Conservation (phyloP, 1,140 invertebrate species). For the Pseudachorutes palmiensis region DNA sequence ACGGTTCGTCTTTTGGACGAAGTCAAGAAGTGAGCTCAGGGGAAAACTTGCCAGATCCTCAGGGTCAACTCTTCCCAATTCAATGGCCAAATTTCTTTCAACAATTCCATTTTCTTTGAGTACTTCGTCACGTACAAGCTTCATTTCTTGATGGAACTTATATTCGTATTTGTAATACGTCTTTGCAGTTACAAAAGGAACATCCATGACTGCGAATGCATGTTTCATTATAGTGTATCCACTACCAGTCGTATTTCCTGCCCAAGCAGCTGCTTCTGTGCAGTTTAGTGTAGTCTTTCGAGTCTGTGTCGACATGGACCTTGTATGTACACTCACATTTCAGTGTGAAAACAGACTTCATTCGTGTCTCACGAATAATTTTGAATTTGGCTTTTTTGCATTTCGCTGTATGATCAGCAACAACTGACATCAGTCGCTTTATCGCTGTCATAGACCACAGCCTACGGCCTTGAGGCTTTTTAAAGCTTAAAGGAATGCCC, state of each 20-base stretch:
- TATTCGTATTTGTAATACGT: neutral
- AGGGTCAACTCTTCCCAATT: conserved; percentile 21
- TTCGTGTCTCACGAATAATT: neutral
- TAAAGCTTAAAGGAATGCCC: no score
- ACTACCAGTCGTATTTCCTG: neutral
- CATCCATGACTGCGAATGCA: neutral
- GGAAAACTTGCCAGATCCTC: conserved; percentile 28
- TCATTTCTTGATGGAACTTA: neutral
- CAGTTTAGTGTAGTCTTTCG: neutral
- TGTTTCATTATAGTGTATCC: conserved; percentile 1
- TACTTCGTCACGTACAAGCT: neutral
- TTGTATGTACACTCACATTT: neutral
- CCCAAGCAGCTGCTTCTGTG: conserved; percentile 16
- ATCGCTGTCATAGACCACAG: neutral
- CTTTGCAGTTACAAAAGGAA: conserved; percentile 4
- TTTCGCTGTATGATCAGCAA: neutral
- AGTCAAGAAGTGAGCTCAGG: no score
- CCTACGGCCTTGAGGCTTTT: no score
- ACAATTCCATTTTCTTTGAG: conserved; percentile 18
- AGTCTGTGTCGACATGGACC: neutral
- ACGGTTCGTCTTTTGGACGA: no score
- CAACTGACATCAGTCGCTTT: neutral
- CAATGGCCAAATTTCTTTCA: conserved; percentile 24
- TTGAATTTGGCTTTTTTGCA: neutral
- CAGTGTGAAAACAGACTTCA: neutral